Evolutionary conservation across 1,140 invertebrate species (phyloP), one percentile per base, ranked within the genome.

Genomic region (Monochamus saltuarius): DNA sequence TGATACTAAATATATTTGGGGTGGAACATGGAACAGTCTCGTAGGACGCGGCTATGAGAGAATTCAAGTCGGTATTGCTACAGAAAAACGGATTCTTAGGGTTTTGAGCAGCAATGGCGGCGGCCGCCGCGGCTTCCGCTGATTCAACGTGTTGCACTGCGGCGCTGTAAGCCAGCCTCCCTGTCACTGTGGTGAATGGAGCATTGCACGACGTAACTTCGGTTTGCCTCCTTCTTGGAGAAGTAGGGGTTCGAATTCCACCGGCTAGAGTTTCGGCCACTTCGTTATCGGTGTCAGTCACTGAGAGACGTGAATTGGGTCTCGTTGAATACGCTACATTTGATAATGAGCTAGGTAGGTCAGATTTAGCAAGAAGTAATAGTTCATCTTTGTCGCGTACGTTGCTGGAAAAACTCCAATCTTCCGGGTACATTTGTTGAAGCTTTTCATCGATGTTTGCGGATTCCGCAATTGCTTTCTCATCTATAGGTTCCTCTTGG

Each of bases 341-440:
- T 0, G 67, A 58, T 42, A 67, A 35, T 34, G 62, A 53, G 52
- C 64, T 70, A 8, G 74, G 73, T 16, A 76, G 64, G 42, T 74
- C 74, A 35, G 64, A 64, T 63, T 76, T 74, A 4, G 70, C 69
- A n/a, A 78, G 45, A 56, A 83, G 69, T 67, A 83, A 76, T 53
- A 83, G 76, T 57, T 84, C 82, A 64, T 82, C 79, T 72, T 83
- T 81, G 70, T 78, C 81, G 68, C 80, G 78, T 64, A 81, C 80
- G 76, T 82, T 84, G 69, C 83, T 85, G 22, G 84, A 84, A 57
- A 87, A 87, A n/a, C 80, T 85, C 88, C 88, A 90, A 69, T 84
- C 87, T 62, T 85, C 83, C 1, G 83, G 79, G 62, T 88, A 88
- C 46, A 89, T 82, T 70, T 84, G 84, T 69, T 85, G 81, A 53